phyloP scores from a whole-genome alignment of 1,140 invertebrate genomes.

The Zaprionus kolodkinae region DNA sequence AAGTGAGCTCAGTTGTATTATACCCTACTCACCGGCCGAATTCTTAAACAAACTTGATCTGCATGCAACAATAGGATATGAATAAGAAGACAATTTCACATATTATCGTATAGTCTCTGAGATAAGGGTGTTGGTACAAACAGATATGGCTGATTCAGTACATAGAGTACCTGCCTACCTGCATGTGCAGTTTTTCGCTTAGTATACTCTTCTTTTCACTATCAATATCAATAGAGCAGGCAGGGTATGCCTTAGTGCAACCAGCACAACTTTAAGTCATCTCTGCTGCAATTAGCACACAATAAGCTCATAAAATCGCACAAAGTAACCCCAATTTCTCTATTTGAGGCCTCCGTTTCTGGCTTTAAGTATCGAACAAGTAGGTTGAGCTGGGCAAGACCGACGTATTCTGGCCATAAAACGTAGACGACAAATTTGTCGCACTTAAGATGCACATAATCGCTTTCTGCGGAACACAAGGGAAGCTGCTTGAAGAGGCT shows the following conservation, averaged over 20 bases:
- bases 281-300: conserved; percentile 15
- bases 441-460: conserved; percentile 72
- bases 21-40: too few relatives aligned
- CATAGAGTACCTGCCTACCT: too few relatives aligned
- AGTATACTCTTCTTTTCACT: too few relatives aligned
- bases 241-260: neutral
- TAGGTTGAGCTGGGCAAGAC: neutral
- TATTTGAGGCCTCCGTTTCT: neutral
- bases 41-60: too few relatives aligned
- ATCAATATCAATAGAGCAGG: too few relatives aligned
- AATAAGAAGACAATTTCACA: too few relatives aligned
- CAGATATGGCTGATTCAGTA: too few relatives aligned
- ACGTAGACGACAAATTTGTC: conserved; percentile 64
- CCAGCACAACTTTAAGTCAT: neutral
- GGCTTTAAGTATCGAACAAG: conserved; percentile 5
- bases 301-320: conserved; percentile 9
- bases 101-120: too few relatives aligned
- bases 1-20: too few relatives aligned
- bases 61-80: too few relatives aligned
- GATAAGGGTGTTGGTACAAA: too few relatives aligned
- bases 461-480: conserved; percentile 47
- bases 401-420: conserved; percentile 50
- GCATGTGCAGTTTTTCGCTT: too few relatives aligned
- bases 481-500: neutral
- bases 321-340: neutral